Base-by-base conservation (phyloP, 2,888 invertebrate genomes). In the Sarcophaga rosellei region DNA sequence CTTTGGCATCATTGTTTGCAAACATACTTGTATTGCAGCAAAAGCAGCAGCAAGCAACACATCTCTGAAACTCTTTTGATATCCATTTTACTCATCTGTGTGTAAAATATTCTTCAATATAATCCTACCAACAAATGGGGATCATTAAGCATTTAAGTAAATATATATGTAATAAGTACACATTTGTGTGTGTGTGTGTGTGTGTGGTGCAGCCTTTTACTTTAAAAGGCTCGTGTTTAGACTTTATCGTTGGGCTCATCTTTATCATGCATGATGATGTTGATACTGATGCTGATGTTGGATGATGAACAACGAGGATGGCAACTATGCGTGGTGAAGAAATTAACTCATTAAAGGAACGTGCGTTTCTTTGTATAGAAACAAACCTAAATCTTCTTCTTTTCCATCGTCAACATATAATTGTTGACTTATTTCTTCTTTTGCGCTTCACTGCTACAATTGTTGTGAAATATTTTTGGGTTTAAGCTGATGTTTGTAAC, bases 281-380 rank as follows among this genome's bases (percentile, higher is more conserved):
- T 77, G 84, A 79, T 5, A 53, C 53, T 15, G 53, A 53, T 53
- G 53, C 53, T 53, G 53, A 10, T 87, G 85, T 59, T 74, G 81
- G 53, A 15, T 87, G 85, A 63, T 74, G 81, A 53, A 53, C 15
- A 53, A 4, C 17, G 53, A 17, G 1, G 17, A 53, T 53, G 53
- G 53, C 53, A 53, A 62, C 53, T 77, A 70, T 86, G 87, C 84
- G 82, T 86, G 78, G 86, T 76, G 70, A 84, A 85, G 88, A 88
- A 88, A 89, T 89, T 88, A 89, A 89, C 88, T 88, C 88, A 88
- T 88, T 88, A 88, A 84, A 69, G 82, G 86, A 86, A 85, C 87
- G 85, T 85, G 86, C 87, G 74, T 84, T 86, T 66, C 23, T 77
- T 79, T 35, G 5, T 12, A 12, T 1, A 12, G 17, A 53, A 53